phyloP scores from a whole-genome alignment of 1,140 invertebrate species.

The Cyclargus thomasi region DNA sequence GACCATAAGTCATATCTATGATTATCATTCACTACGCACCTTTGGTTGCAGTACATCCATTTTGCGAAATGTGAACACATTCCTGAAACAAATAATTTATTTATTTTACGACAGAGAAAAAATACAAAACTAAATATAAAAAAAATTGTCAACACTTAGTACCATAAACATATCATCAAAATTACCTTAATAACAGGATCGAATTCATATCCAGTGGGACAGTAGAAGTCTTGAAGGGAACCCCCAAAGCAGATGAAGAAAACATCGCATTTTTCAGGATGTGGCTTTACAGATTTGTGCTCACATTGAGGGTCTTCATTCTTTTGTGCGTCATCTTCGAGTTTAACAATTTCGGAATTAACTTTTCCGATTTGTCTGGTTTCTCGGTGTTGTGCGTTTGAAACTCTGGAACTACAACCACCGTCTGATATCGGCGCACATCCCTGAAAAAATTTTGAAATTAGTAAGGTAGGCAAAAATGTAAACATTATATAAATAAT shows the following conservation, averaged over 20 bases:
- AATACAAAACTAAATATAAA: too few species aligned
- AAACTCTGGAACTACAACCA: conserved; percentile 25
- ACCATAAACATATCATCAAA: neutral
- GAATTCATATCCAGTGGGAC: conserved; percentile 33
- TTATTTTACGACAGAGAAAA: too few species aligned
- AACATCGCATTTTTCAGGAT: conserved; percentile 34
- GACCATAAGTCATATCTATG: too few species aligned
- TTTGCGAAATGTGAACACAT: conserved; percentile 31
- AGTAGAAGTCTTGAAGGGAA: conserved; percentile 26
- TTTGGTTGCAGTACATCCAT: conserved; percentile 34
- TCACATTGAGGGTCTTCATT: neutral
- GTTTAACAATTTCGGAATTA: neutral
- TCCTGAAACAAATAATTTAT: conserved; percentile 32
- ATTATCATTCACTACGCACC: neutral
- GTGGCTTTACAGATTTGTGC: conserved; percentile 4
- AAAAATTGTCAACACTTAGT: neutral
- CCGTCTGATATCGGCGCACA: conserved; percentile 27
- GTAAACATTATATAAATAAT: too few species aligned
- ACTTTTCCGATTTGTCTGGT: neutral
- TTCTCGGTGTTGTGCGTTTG: neutral
- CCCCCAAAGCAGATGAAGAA: conserved; percentile 34
- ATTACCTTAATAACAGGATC: conserved; percentile 27
- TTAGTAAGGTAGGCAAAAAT: too few species aligned
- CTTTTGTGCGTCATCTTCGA: neutral
- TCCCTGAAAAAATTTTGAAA: conserved; percentile 20